Conservation (phyloP, 92 coral and sea anemone species). For the Heliopora coerulea region DNA sequence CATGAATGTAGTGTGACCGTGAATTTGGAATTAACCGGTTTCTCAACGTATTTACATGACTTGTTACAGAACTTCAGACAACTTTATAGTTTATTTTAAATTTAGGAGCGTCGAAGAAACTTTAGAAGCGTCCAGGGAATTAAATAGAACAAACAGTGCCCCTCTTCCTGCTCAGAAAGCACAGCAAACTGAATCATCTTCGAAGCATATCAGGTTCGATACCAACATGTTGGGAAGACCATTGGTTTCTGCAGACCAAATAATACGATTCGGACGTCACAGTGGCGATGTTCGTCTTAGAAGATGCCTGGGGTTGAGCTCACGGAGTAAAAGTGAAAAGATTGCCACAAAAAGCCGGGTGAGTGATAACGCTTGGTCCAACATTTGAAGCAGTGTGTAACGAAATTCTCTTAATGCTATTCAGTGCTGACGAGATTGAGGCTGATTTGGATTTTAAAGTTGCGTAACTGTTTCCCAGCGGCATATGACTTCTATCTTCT, state of each 20-base stretch:
- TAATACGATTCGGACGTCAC: slow-evolving; percentile 26
- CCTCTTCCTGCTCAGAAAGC: not conserved
- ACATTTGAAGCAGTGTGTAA: too few relatives aligned
- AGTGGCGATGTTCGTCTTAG: slow-evolving; percentile 36
- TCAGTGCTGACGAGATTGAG: not conserved
- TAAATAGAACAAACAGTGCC: slow-evolving; percentile 17
- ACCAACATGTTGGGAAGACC: slow-evolving; percentile 11
- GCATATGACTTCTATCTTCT: too few relatives aligned
- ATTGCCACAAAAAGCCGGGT: slow-evolving; percentile 9
- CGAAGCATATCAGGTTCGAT: slow-evolving; percentile 19
- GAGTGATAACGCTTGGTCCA: not conserved
- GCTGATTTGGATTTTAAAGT: not conserved
- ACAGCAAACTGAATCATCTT: slow-evolving; percentile 8
- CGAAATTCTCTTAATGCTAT: not conserved
- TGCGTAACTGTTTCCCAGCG: too few relatives aligned
- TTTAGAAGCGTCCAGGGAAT: not conserved
- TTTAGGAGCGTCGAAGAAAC: not conserved
- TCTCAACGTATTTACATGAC: too few relatives aligned
- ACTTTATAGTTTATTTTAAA: too few relatives aligned
- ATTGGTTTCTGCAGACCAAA: slow-evolving; percentile 13
- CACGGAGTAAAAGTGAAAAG: not conserved
- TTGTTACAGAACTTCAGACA: too few relatives aligned
- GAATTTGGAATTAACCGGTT: too few relatives aligned
- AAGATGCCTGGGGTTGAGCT: not conserved
- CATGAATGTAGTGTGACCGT: too few relatives aligned